These are phyloP conservation scores for Orcinus orca DNA, from an alignment of 2,113 vertebrate species.

Conservation along the genomic window DNA sequence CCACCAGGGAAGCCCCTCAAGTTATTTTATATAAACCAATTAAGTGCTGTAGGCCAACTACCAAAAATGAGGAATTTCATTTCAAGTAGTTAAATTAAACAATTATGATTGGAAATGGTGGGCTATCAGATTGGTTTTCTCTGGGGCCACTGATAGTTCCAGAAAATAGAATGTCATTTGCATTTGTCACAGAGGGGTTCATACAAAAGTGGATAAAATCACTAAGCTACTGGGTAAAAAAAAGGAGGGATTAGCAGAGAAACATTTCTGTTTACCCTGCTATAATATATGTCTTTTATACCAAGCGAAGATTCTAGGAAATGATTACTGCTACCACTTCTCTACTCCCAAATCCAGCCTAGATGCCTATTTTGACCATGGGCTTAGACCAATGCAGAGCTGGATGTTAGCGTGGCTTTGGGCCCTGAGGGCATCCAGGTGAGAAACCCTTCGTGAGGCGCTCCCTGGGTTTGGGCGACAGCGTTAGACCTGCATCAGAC, in stretches of 20 bases:
- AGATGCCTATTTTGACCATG: not conserved
- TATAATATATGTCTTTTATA: not conserved
- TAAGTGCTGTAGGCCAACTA: not conserved
- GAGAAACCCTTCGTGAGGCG: not conserved
- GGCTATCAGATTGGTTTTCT: not conserved
- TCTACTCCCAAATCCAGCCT: not conserved
- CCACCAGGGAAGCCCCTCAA: not conserved
- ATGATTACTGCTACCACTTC: not conserved
- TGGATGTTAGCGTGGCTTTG: not conserved
- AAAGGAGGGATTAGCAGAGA: not conserved
- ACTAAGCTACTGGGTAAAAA: not conserved
- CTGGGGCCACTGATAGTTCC: not conserved
- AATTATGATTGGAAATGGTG: not conserved
- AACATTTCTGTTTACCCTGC: not conserved
- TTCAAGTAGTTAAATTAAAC: slow-evolving; percentile 25
- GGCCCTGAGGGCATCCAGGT: not conserved
- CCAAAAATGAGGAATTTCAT: not conserved
- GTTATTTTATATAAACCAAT: slow-evolving; percentile 48
- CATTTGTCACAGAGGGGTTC: not conserved
- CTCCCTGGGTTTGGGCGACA: not conserved
- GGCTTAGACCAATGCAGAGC: not conserved
- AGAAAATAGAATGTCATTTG: slow-evolving; percentile 13
- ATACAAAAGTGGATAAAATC: not conserved
- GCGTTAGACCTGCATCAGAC: not conserved
- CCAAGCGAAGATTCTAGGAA: not conserved